Base-by-base conservation (phyloP, 2,113 vertebrate genomes). In the Leptosomus discolor region DNA sequence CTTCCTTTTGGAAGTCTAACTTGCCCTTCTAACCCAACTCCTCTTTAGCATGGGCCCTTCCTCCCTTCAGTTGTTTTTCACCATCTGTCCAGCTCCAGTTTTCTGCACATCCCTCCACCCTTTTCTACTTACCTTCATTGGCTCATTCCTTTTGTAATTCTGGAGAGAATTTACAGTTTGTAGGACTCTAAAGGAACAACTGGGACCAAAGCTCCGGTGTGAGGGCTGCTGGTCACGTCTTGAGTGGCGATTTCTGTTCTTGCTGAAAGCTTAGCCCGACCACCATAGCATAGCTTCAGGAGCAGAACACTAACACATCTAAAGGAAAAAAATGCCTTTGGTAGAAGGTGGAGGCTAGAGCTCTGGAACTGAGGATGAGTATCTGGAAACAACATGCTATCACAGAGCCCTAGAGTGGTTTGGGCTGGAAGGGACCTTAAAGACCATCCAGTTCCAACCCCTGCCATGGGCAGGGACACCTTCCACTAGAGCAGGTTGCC, bases 321-420 rank as follows among this genome's bases (percentile, higher is more conserved):
- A 19, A 36, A 56, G 41, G 0, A 6, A 6, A 45, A 50, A 71
- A 7, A 2, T 10, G 7, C 2, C 0, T 48, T 50, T 60, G 29
- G 29, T 29, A 7, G 45, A 12, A 74, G 37, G 30, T 4, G 3
- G 53, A 68, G 88, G 22, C 15, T 19, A 3, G 27, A 46, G 23
- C n/a, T 15, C 5, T 30, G 79, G 41, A 39, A 5, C 11, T 50
- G 65, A 7, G 63, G 3, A 13, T 15, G 36, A 23, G 51, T 6
- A 2, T 10, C 27, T 63, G 78, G 85, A 46, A 86, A 36, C 36
- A 61, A 15, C 4, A 0, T 3, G 51, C 39, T 7, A 3, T 4
- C n/a, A n/a, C n/a, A n/a, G n/a, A n/a, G n/a, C n/a, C n/a, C n/a
- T n/a, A n/a, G n/a, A n/a, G n/a, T n/a, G n/a, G n/a, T n/a, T n/a